Evolutionary conservation across 2,797 vertebrate genomes (phyloP).

Genomic region (Amblyraja radiata): DNA sequence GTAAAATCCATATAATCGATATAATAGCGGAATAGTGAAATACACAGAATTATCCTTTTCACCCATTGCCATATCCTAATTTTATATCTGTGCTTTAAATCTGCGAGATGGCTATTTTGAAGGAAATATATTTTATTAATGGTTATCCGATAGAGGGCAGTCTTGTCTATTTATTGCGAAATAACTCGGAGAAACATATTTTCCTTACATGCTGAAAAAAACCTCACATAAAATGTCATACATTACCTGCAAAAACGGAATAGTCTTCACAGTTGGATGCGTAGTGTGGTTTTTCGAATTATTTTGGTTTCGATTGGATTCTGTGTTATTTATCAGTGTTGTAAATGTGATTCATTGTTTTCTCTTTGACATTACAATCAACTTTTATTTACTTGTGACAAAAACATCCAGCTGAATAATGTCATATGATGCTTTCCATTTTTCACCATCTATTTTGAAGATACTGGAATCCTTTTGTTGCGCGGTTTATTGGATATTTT

Average conservation of each 20-base stretch:
- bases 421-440: not conserved
- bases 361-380: not conserved
- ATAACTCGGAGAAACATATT: not conserved
- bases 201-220: not conserved
- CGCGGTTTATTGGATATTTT: not conserved
- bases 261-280: not conserved
- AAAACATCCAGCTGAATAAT: not conserved
- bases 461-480: not conserved
- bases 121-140: not conserved
- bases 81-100: not conserved
- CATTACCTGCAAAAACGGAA: not conserved
- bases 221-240: not conserved
- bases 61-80: not conserved
- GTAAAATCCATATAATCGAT: not conserved
- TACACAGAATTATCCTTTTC: not conserved
- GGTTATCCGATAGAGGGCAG: slow-evolving; percentile 31
- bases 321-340: not conserved
- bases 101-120: too few relatives aligned
- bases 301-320: not conserved
- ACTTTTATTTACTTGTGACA: not conserved
- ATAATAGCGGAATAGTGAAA: not conserved
- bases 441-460: not conserved
- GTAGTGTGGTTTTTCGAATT: not conserved
- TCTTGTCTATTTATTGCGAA: not conserved
- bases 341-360: not conserved